Evolutionary conservation across 92 coral and sea anemone genomes (phyloP).

Genomic region (Scolanthus callimorphus): DNA sequence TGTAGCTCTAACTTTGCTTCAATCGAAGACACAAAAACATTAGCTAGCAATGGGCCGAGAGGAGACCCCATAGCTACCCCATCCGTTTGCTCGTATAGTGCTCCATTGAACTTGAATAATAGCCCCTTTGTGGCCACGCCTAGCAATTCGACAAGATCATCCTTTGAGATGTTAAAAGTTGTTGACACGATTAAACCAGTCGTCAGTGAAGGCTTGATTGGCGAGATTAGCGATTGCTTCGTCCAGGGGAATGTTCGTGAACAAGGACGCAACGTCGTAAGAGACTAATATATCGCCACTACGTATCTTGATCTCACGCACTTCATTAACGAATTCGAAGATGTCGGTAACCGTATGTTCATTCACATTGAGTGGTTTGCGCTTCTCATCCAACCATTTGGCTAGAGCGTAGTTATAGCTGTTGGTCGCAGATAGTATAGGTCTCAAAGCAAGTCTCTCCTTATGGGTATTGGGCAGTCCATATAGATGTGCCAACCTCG

Average conservation of each 20-base stretch:
- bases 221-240: conserved; percentile 10
- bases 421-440: conserved; percentile 33
- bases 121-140: conserved; percentile 1
- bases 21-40: too few species aligned
- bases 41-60: conserved; percentile 10
- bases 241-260: conserved; percentile 5
- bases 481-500: conserved; percentile 31
- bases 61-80: conserved; percentile 17
- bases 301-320: conserved; percentile 2
- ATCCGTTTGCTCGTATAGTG: conserved; percentile 3
- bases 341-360: conserved; percentile 27
- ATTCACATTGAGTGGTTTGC: conserved; percentile 37
- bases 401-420: conserved; percentile 30
- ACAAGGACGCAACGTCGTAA: conserved; percentile 2
- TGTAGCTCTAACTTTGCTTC: too few species aligned
- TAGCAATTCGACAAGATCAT: conserved; percentile 10
- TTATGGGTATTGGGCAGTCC: conserved; percentile 37
- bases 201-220: conserved; percentile 3
- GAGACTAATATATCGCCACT: too few species aligned
- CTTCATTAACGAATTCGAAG: conserved; percentile 21
- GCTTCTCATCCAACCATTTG: conserved; percentile 30
- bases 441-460: conserved; percentile 24
- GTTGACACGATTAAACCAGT: conserved; percentile 8
- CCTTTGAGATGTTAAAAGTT: too few species aligned
- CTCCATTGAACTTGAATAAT: conserved; percentile 4